These are phyloP conservation scores for Lysiphlebus fabarum DNA, from an alignment of 1,140 invertebrate genomes.

Conservation along the genomic window DNA sequence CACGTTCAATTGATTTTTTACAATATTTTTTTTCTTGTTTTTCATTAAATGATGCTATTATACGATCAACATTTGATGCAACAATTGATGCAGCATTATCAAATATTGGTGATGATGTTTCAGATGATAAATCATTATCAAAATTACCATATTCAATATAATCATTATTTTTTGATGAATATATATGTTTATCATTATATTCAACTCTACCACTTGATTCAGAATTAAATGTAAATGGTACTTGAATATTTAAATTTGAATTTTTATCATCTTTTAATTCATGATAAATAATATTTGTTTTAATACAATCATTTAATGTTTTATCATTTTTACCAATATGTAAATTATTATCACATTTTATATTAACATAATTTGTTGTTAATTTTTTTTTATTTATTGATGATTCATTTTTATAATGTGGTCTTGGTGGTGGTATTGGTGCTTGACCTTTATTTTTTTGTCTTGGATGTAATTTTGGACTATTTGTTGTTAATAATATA, in stretches of 20 bases:
- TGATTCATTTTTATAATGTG: constrained; percentile 36
- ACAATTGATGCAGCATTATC: constrained; percentile 8
- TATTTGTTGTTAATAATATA: constrained; percentile 45
- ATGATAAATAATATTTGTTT: constrained; percentile 43
- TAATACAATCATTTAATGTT: constrained; percentile 39
- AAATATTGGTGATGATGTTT: constrained; percentile 21
- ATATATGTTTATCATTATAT: constrained; percentile 42
- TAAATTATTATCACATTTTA: constrained; percentile 46
- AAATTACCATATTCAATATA: constrained; percentile 19
- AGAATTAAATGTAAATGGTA: constrained; percentile 41
- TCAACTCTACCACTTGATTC: constrained; percentile 51
- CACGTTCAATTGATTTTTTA: constrained; percentile 18
- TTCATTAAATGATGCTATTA: constrained; percentile 10
- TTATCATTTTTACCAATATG: constrained; percentile 44
- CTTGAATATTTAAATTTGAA: too few relatives aligned
- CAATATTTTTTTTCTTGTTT: constrained; percentile 10
- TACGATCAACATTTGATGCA: constrained; percentile 20
- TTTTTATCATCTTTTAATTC: constrained; percentile 39
- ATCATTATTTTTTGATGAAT: constrained; percentile 9
- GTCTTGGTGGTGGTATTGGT: constrained; percentile 55
- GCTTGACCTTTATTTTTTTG: constrained; percentile 55
- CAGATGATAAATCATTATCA: constrained; percentile 28
- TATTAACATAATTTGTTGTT: constrained; percentile 50
- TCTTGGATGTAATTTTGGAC: constrained; percentile 66
- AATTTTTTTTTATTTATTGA: constrained; percentile 44